phyloP scores from a whole-genome alignment of 23 tunicate species.

The Trididemnum miniatum region DNA sequence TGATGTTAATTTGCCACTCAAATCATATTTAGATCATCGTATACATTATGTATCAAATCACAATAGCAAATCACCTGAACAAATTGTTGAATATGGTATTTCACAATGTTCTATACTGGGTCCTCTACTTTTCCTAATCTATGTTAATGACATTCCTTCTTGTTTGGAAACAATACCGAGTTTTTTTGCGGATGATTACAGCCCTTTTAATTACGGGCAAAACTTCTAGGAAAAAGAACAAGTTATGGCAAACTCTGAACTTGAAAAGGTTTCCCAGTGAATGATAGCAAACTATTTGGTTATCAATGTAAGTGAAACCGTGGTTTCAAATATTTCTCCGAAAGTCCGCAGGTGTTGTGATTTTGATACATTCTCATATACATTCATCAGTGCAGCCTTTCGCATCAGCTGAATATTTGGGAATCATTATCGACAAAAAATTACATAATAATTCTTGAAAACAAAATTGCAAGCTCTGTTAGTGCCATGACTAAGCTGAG shows the following conservation, averaged over 20 bases:
- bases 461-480: too few relatives aligned
- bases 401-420: too few relatives aligned
- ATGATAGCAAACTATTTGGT: not conserved
- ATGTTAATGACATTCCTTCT: not conserved
- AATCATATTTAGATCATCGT: not conserved
- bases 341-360: too few relatives aligned
- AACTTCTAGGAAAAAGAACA: not conserved
- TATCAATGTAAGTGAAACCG: too few relatives aligned
- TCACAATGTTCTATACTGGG: not conserved
- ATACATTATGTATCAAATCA: not conserved
- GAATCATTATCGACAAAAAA: too few relatives aligned
- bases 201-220: not conserved
- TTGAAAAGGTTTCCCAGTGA: not conserved
- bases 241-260: not conserved
- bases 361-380: too few relatives aligned
- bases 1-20: not conserved
- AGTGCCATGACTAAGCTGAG: too few relatives aligned
- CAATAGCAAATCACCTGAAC: not conserved
- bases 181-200: not conserved
- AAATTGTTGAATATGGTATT: not conserved
- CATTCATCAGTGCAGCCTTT: too few relatives aligned
- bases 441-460: too few relatives aligned
- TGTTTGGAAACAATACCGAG: not conserved
- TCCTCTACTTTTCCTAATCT: not conserved
- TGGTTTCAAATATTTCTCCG: too few relatives aligned